phyloP scores from a whole-genome alignment of 2,888 invertebrate species.

The Coremacera marginata region DNA sequence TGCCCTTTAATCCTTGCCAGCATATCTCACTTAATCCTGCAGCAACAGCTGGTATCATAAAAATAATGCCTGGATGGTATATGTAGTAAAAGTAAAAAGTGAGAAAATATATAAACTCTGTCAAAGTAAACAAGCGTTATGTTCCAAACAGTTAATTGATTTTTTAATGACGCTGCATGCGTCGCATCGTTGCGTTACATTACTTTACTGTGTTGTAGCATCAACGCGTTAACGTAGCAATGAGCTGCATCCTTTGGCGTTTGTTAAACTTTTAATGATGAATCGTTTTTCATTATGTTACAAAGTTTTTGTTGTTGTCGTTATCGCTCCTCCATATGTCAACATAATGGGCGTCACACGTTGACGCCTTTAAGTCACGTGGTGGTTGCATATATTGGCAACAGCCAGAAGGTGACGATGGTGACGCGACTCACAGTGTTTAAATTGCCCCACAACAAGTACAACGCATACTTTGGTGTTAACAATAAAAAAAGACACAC shows the following conservation, averaged over 20 bases:
- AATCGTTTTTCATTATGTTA: constrained; percentile 57
- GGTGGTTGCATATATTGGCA: not conserved
- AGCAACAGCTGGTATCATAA: too few relatives aligned
- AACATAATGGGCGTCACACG: constrained; percentile 50
- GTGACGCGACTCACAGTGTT: not conserved
- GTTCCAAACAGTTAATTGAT: constrained; percentile 29
- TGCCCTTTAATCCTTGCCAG: too few relatives aligned
- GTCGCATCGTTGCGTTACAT: constrained; percentile 1
- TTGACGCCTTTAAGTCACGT: constrained; percentile 38
- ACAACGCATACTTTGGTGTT: not conserved
- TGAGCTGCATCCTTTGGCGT: constrained; percentile 11
- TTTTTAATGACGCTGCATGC: constrained; percentile 27
- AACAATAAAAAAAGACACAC: constrained; percentile 9
- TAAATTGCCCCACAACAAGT: not conserved
- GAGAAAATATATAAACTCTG: not conserved
- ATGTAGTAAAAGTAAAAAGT: too few relatives aligned
- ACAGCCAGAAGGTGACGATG: not conserved
- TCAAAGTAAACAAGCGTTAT: constrained; percentile 26
- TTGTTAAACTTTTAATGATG: constrained; percentile 57
- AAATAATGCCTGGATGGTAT: too few relatives aligned
- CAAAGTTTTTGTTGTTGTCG: not conserved
- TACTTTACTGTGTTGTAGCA: not conserved
- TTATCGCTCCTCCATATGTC: constrained; percentile 47
- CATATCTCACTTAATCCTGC: too few relatives aligned
- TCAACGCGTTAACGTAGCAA: not conserved